Base-by-base conservation (phyloP, 2,113 vertebrate species). In the Marmota flaviventris region DNA sequence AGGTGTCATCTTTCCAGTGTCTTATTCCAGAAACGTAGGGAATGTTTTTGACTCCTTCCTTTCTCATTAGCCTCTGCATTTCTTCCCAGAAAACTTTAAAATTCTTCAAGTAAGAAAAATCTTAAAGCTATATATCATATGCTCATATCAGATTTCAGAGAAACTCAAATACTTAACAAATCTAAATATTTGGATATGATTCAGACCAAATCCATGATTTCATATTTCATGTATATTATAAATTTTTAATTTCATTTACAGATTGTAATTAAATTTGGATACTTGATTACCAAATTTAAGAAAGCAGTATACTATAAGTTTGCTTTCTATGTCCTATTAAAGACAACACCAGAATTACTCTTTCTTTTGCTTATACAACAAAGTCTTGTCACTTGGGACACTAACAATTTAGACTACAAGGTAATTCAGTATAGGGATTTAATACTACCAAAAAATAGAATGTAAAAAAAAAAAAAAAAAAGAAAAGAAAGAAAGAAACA, bases 101-200 rank as follows among this genome's bases (percentile, higher is more conserved):
- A 91, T 69, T 96, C 56, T 42, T 67, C 27, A 82, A 82, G 77
- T 87, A 88, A 89, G 75, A 91, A 82, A 81, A 85, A 91, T 86
- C 56, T n/a, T 34, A 45, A 83, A 67, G 63, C 22, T 73, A 18
- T n/a, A 18, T n/a, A 51, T 22, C 32, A 87, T 32, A 51, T 48
- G 17, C n/a, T 65, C 73, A 39, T 45, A 18, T 92, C 27, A 94
- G 34, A 83, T 12, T 91, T 92, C 6, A 70, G 91, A 81, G 32
- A 81, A 90, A n/a, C 22, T 93, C 51, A 70, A 79, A 78, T 53
- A 67, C 70, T 70, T 83, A 24, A 91, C 45, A 77, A 88, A 70
- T 27, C 22, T 39, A 94, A 87, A 86, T 77, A 22, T 7, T 37
- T 56, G 32, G 91, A 72, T 63, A 42, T 84, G 61, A 90, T 42